These are phyloP conservation scores for Scaptomyza polygonia DNA, from an alignment of 2,888 invertebrate genomes.

Conservation along the genomic window DNA sequence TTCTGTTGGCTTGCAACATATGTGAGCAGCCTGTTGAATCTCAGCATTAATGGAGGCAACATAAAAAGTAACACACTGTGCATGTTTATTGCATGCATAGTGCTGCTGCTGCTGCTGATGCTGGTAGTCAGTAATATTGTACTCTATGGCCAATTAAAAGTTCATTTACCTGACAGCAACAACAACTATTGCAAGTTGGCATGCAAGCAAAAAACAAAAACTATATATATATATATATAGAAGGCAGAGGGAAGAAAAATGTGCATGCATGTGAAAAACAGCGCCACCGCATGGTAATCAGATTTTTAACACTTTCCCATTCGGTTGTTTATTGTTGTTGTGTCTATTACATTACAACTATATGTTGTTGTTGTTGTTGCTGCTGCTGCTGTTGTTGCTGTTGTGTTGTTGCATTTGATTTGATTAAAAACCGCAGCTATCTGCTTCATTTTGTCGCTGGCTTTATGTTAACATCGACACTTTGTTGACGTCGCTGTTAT, in stretches of 20 bases:
- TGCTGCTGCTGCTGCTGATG: neutral
- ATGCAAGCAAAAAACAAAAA: conserved; percentile 60
- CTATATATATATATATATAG: neutral
- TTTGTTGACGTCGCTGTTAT: conserved; percentile 48
- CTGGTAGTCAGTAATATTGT: conserved; percentile 30
- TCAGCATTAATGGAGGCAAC: conserved; percentile 7
- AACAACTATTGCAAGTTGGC: conserved; percentile 39
- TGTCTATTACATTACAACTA: conserved; percentile 56
- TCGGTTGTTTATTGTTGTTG: conserved; percentile 51
- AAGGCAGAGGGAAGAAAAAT: conserved; percentile 64
- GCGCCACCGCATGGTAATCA: conserved; percentile 78
- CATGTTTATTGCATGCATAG: conserved; percentile 42
- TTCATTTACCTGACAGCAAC: conserved; percentile 70
- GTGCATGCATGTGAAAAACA: conserved; percentile 73
- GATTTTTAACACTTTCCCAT: conserved; percentile 80
- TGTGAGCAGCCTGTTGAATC: conserved; percentile 19
- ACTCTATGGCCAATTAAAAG: conserved; percentile 75
- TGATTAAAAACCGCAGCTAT: conserved; percentile 79
- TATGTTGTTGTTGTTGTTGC: conserved; percentile 4
- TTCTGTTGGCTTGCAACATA: conserved; percentile 31
- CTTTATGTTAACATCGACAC: conserved; percentile 70
- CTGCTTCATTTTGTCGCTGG: conserved; percentile 74
- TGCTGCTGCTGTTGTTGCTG: conserved; percentile 18
- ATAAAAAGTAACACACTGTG: conserved; percentile 11
- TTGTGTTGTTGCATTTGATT: conserved; percentile 68